A percentile compares a stretch with the other conserved stretches of the same genome.
phyloP scores from a whole-genome alignment of 2,113 vertebrate genomes.

The Oceanites oceanicus region DNA sequence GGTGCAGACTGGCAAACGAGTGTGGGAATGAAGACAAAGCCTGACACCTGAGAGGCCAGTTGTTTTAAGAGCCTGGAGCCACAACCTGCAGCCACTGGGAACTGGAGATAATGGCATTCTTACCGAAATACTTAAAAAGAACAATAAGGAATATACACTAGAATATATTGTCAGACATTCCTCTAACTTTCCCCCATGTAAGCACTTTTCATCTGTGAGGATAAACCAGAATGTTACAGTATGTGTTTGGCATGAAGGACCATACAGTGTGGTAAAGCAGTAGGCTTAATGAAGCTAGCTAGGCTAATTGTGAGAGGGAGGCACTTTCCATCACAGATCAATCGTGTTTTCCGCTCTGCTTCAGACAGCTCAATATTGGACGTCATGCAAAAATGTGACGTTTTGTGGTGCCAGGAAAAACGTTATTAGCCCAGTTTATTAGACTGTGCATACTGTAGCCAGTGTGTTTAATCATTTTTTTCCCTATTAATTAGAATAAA shows the following conservation, averaged over 20 bases:
- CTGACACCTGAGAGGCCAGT: not conserved
- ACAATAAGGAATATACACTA: not conserved
- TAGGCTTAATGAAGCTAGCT: not conserved
- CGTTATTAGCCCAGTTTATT: not conserved
- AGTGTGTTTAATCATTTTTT: not conserved
- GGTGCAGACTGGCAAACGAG: not conserved
- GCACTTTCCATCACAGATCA: not conserved
- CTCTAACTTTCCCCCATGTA: not conserved
- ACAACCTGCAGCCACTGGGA: not conserved
- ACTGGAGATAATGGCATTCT: not conserved
- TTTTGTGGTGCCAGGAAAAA: not conserved
- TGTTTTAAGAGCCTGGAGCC: not conserved
- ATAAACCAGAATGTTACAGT: not conserved
- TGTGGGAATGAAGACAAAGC: not conserved
- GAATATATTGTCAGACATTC: not conserved
- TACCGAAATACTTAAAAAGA: not conserved
- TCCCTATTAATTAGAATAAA: not conserved
- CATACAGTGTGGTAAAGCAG: not conserved
- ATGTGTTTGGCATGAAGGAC: not conserved
- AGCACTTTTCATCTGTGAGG: not conserved
- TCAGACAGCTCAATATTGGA: not conserved
- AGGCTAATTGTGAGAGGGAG: not conserved
- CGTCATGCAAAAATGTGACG: accelerated
- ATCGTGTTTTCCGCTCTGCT: not conserved
- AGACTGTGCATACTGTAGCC: not conserved